Evolutionary conservation across 2,888 invertebrate species (phyloP).

Genomic region (Marasmarcha lunaedactyla): DNA sequence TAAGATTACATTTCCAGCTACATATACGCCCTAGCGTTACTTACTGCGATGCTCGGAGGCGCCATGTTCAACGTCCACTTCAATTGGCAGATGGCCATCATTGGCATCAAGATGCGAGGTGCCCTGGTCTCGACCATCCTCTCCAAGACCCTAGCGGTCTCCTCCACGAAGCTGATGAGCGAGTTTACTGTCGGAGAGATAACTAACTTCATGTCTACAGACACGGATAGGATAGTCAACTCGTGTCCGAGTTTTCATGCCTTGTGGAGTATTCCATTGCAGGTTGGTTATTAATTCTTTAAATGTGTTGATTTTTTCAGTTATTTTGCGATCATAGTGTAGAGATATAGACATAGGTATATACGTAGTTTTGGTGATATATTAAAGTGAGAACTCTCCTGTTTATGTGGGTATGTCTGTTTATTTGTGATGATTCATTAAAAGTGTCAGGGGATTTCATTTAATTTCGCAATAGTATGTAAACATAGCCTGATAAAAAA

Average conservation of each 20-base stretch:
- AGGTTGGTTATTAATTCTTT: conserved; percentile 59
- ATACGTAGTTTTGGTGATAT: no score
- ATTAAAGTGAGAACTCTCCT: no score
- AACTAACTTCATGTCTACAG: conserved; percentile 96
- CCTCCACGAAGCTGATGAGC: conserved; percentile 54
- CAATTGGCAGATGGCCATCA: conserved; percentile 85
- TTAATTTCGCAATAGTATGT: no score
- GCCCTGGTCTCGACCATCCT: conserved; percentile 83
- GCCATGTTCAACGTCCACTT: conserved; percentile 90
- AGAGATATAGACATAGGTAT: no score
- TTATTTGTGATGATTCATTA: no score
- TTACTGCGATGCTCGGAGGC: conserved; percentile 58
- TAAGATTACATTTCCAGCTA: conserved; percentile 41
- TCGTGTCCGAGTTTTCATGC: conserved; percentile 97
- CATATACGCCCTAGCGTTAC: conserved; percentile 46
- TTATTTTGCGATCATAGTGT: no score
- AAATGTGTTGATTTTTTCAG: neutral
- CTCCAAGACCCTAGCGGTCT: conserved; percentile 63
- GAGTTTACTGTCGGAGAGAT: conserved; percentile 83
- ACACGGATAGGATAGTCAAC: conserved; percentile 94
- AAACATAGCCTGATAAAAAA: no score
- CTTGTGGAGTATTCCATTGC: conserved; percentile 96
- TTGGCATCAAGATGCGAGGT: conserved; percentile 88
- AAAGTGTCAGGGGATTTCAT: no score
- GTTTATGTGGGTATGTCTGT: no score